phyloP scores from a whole-genome alignment of 2,888 invertebrate genomes.

The Syritta pipiens region DNA sequence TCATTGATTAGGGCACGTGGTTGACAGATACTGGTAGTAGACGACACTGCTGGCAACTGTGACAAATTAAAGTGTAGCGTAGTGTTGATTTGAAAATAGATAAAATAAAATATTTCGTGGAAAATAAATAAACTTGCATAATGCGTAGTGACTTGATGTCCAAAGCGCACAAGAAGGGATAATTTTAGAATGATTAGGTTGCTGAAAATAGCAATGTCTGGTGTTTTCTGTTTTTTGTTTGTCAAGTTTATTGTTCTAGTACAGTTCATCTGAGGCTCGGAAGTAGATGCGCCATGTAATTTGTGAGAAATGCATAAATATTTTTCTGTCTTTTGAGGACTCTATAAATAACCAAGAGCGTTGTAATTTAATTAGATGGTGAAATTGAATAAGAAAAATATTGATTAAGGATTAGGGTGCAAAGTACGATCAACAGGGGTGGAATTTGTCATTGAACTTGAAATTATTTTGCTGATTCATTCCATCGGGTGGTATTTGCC shows the following conservation, averaged over 20 bases:
- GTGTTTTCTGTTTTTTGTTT: not conserved
- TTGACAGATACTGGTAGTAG: constrained; percentile 26
- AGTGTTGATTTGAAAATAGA: not conserved
- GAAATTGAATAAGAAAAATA: constrained; percentile 8
- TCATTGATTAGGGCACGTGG: constrained; percentile 17
- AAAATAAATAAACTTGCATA: constrained; percentile 43
- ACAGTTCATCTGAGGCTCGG: not conserved
- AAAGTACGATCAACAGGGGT: too few species aligned
- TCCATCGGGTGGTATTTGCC: too few species aligned
- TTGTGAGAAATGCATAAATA: constrained; percentile 5
- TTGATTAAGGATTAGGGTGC: not conserved
- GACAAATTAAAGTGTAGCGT: not conserved
- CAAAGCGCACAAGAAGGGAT: not conserved
- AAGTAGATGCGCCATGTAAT: not conserved
- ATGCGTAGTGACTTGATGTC: constrained; percentile 3
- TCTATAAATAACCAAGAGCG: constrained; percentile 6
- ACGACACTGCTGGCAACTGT: constrained; percentile 38
- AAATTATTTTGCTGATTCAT: too few species aligned
- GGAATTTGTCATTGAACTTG: too few species aligned
- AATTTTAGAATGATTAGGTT: constrained; percentile 9
- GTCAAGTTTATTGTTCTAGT: constrained; percentile 16
- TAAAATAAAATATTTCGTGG: constrained; percentile 32
- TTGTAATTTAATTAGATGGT: constrained; percentile 25
- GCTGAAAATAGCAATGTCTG: not conserved
- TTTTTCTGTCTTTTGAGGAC: not conserved